Evolutionary conservation across 2,113 vertebrate species (phyloP).

Genomic region (Callipepla squamata): DNA sequence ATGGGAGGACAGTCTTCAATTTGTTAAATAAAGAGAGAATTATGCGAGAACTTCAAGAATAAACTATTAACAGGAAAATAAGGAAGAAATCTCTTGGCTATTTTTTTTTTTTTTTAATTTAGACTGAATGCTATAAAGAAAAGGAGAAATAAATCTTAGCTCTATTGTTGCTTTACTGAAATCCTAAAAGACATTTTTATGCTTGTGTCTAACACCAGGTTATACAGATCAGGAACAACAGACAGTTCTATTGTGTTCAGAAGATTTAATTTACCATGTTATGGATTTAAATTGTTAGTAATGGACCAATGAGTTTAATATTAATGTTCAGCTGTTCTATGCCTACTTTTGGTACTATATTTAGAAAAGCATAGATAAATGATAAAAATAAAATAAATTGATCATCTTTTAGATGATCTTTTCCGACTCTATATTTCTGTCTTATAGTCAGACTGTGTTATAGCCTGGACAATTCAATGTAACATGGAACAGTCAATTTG

Average conservation of each 20-base stretch:
- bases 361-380: not conserved
- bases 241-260: not conserved
- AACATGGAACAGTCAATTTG: not conserved
- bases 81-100: not conserved
- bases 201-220: not conserved
- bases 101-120: not conserved
- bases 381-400: not conserved
- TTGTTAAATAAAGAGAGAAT: slow-evolving; percentile 2
- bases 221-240: not conserved
- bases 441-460: not conserved
- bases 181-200: not conserved
- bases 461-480: not conserved
- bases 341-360: not conserved
- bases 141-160: not conserved
- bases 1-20: not conserved
- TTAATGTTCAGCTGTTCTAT: not conserved
- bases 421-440: not conserved
- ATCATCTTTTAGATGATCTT: not conserved
- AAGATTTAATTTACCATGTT: not conserved
- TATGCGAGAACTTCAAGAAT: not conserved
- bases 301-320: not conserved
- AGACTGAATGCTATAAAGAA: not conserved
- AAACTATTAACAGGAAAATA: not conserved
- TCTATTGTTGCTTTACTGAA: not conserved
- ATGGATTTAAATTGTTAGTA: not conserved